phyloP scores from a whole-genome alignment of 2,888 invertebrate species.

The Drosophila affinis region DNA sequence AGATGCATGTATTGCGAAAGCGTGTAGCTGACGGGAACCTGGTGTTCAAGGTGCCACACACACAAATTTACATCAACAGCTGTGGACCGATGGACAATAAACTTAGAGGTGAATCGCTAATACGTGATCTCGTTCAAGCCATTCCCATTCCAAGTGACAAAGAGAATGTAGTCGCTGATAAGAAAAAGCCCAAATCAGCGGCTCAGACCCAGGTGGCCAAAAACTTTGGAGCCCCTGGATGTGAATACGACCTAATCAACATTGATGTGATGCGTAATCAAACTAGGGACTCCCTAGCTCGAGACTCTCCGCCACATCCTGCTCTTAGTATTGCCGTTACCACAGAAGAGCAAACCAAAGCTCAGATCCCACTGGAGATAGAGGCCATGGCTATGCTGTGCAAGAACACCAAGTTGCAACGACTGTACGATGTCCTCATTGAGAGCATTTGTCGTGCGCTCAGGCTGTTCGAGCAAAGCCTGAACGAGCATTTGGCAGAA shows the following conservation, averaged over 20 bases:
- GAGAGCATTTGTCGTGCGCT: constrained; percentile 90
- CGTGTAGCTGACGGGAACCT: constrained; percentile 90
- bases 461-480: constrained; percentile 87
- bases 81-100: constrained; percentile 69
- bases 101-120: constrained; percentile 69
- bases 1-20: constrained; percentile 87
- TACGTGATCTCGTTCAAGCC: constrained; percentile 66
- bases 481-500: constrained; percentile 85
- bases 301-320: constrained; percentile 55
- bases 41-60: constrained; percentile 88
- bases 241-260: constrained; percentile 80
- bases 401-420: constrained; percentile 86
- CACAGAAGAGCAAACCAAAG: constrained; percentile 71
- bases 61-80: constrained; percentile 88
- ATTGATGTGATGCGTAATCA: constrained; percentile 81
- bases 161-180: constrained; percentile 37
- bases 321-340: constrained; percentile 72
- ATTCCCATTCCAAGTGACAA: constrained; percentile 55
- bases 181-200: constrained; percentile 42
- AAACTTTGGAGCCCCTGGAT: constrained; percentile 66
- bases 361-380: constrained; percentile 86
- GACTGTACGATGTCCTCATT: constrained; percentile 89
- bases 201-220: constrained; percentile 29
- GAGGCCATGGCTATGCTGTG: constrained; percentile 90
- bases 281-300: constrained; percentile 71